Conservation (phyloP, 2,797 vertebrate species). For the Podarcis siculus region DNA sequence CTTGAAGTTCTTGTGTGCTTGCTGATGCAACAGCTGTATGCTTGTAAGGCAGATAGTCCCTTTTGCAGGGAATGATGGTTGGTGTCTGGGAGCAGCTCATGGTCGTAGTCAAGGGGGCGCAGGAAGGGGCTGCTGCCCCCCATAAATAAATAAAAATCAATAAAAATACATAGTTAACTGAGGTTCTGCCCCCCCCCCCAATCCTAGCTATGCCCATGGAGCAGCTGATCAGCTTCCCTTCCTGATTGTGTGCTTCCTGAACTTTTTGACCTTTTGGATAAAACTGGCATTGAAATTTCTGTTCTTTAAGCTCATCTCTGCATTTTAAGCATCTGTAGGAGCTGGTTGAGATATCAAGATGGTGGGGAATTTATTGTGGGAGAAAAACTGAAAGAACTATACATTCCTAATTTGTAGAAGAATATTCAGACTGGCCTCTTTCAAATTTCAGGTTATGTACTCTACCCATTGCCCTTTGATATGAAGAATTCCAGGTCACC, state of each 20-base stretch:
- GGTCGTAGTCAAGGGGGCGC: no score
- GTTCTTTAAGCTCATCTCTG: not conserved
- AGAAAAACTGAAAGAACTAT: not conserved
- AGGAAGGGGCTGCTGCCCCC: no score
- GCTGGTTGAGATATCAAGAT: not conserved
- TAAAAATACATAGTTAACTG: no score
- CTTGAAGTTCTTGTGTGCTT: not conserved
- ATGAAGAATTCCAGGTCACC: not conserved
- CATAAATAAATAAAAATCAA: no score
- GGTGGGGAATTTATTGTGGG: not conserved
- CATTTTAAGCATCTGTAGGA: not conserved
- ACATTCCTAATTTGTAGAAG: not conserved
- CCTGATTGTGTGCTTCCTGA: not conserved
- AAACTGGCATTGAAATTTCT: not conserved
- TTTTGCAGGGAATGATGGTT: not conserved
- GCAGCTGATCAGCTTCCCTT: not conserved
- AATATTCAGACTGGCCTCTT: not conserved
- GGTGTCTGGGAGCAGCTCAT: not conserved
- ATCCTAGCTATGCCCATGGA: not conserved
- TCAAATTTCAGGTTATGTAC: not conserved
- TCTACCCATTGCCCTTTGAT: not conserved
- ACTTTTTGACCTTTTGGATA: not conserved
- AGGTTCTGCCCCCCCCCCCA: no score
- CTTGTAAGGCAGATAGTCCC: not conserved
- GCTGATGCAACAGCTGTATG: not conserved